Percentiles rank a stretch among this genome's conserved stretches.
Evolutionary conservation across 2,113 vertebrate species (phyloP).

Genomic region (Monopterus albus): DNA sequence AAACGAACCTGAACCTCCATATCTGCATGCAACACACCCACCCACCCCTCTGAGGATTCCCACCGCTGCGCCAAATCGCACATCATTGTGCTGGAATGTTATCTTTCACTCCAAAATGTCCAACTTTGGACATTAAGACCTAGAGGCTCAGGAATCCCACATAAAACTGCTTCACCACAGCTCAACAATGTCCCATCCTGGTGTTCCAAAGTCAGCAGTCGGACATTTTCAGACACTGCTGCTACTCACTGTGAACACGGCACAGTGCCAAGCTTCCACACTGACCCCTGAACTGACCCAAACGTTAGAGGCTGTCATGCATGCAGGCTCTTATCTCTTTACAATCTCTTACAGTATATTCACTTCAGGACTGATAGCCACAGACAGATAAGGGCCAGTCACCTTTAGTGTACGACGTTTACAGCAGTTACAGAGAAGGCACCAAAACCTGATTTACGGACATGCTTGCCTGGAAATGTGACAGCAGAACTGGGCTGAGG

Average conservation of each 20-base stretch:
- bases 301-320: neutral
- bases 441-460: constrained; percentile 33
- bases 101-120: constrained; percentile 8
- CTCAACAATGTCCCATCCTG: neutral
- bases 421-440: neutral
- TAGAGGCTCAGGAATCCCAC: neutral
- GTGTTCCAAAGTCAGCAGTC: constrained; percentile 18
- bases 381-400: neutral
- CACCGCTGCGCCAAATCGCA: constrained; percentile 39
- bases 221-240: constrained; percentile 28
- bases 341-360: neutral
- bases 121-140: constrained; percentile 16
- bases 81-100: constrained; percentile 66
- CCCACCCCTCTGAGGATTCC: constrained; percentile 9
- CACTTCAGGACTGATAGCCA: neutral
- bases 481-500: constrained; percentile 15
- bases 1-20: neutral
- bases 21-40: constrained; percentile 13
- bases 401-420: neutral
- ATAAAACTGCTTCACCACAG: neutral
- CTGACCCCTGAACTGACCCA: constrained; percentile 37
- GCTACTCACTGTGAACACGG: constrained; percentile 11
- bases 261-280: constrained; percentile 3
- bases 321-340: neutral
- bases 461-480: constrained; percentile 7